Conservation (phyloP, 2,888 invertebrate genomes). For the Morpho achilles region DNA sequence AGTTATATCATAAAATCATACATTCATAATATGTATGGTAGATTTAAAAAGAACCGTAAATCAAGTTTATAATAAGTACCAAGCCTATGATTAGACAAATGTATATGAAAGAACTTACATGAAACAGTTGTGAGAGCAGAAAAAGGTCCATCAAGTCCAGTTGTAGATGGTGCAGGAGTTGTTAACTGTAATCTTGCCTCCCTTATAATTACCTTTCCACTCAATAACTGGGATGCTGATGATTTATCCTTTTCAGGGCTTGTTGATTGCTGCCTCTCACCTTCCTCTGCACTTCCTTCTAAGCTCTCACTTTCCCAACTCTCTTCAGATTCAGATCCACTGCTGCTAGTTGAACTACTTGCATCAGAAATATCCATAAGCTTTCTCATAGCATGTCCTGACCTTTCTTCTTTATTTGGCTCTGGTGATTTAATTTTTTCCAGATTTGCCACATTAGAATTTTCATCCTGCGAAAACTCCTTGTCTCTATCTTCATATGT, state of each 20-base stretch:
- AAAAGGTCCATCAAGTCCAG: conserved; percentile 83
- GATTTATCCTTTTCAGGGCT: conserved; percentile 70
- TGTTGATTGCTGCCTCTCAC: conserved; percentile 56
- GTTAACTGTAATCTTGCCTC: conserved; percentile 83
- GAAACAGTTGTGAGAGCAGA: conserved; percentile 67
- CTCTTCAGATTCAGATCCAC: conserved; percentile 67
- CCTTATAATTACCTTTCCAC: conserved; percentile 84
- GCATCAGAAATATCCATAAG: conserved; percentile 74
- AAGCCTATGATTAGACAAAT: too few relatives aligned
- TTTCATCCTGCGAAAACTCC: conserved; percentile 61
- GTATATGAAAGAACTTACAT: conserved; percentile 50
- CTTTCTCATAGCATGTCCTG: conserved; percentile 70
- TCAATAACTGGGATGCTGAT: conserved; percentile 69
- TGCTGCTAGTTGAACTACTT: conserved; percentile 67
- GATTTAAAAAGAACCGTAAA: not conserved
- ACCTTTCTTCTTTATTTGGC: conserved; percentile 57
- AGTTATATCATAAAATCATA: too few relatives aligned
- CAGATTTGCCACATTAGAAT: conserved; percentile 54
- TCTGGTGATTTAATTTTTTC: conserved; percentile 57
- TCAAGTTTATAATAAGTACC: too few relatives aligned
- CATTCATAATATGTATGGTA: too few relatives aligned
- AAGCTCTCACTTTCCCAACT: conserved; percentile 69
- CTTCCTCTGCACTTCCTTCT: conserved; percentile 59
- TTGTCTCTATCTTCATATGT: conserved; percentile 61
- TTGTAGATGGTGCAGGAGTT: conserved; percentile 55